Percentiles rank a stretch among this genome's conserved stretches.
phyloP scores from a whole-genome alignment of 1,140 invertebrate species.

The Drosophila orena region DNA sequence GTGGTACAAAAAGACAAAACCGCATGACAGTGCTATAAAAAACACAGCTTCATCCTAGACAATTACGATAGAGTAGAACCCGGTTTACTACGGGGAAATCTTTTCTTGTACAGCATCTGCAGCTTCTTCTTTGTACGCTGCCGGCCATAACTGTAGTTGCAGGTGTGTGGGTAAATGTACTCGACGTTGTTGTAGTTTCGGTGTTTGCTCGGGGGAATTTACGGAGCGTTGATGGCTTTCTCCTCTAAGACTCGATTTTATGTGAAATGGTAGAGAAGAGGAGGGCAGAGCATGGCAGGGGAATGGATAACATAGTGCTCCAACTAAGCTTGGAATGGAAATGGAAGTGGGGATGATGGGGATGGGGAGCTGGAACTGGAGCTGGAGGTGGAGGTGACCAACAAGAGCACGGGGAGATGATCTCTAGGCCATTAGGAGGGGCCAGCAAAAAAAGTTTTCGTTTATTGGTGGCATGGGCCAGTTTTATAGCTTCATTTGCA shows the following conservation, averaged over 20 bases:
- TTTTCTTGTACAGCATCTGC: conserved; percentile 55
- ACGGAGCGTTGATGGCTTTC: conserved; percentile 76
- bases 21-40: conserved; percentile 47
- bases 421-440: conserved; percentile 64
- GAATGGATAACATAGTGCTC: conserved; percentile 24
- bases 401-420: conserved; percentile 28
- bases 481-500: conserved; percentile 77
- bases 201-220: conserved; percentile 61
- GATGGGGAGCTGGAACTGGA: not conserved
- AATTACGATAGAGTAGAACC: conserved; percentile 48
- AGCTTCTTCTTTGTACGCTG: conserved; percentile 7
- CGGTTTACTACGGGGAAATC: conserved; percentile 69
- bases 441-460: conserved; percentile 63
- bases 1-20: conserved; percentile 16
- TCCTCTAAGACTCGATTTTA: conserved; percentile 43
- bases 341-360: not conserved
- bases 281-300: not conserved
- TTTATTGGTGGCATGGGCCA: conserved; percentile 65
- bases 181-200: conserved; percentile 47
- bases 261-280: not conserved
- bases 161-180: conserved; percentile 46
- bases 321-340: not conserved
- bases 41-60: conserved; percentile 38
- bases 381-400: not conserved
- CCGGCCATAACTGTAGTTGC: conserved; percentile 41